Percentiles rank a stretch among this genome's conserved stretches.
phyloP scores from a whole-genome alignment of 2,888 invertebrate species.

The Melolontha melolontha region DNA sequence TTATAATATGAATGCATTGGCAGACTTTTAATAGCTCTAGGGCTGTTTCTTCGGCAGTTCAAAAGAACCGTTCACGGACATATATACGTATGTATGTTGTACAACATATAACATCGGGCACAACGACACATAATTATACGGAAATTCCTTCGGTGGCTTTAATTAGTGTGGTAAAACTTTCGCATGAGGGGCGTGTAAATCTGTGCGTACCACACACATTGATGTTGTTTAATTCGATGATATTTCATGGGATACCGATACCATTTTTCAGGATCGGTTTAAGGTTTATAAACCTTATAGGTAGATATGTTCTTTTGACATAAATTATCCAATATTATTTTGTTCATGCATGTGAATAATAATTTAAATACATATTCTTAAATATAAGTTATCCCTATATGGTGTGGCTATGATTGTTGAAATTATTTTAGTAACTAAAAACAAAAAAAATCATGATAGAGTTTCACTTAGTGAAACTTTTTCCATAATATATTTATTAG shows the following conservation, averaged over 20 bases:
- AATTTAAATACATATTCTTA: too few relatives aligned
- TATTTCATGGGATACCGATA: slow-evolving; percentile 19
- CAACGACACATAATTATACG: slow-evolving; percentile 34
- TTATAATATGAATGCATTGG: slow-evolving; percentile 6
- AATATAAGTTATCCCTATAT: too few relatives aligned
- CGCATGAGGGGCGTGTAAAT: slow-evolving; percentile 34
- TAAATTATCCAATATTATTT: too few relatives aligned
- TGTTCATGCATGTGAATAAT: too few relatives aligned
- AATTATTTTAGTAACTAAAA: too few relatives aligned
- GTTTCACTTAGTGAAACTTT: too few relatives aligned
- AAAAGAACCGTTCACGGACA: slow-evolving; percentile 1
- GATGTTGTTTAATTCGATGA: slow-evolving; percentile 29
- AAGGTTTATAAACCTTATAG: slow-evolving; percentile 1
- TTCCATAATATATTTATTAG: too few relatives aligned
- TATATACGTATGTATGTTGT: not conserved
- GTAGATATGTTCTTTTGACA: not conserved
- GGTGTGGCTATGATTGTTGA: too few relatives aligned
- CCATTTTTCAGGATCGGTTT: slow-evolving; percentile 13
- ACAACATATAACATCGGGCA: slow-evolving; percentile 17
- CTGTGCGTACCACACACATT: slow-evolving; percentile 30
- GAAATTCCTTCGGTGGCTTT: slow-evolving; percentile 30
- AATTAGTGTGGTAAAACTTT: slow-evolving; percentile 37
- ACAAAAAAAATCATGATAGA: too few relatives aligned
- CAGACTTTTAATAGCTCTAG: slow-evolving; percentile 24
- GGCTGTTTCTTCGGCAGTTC: slow-evolving; percentile 13